These are phyloP conservation scores for Andrena haemorrhoa DNA, from an alignment of 2,888 invertebrate species.

Conservation along the genomic window DNA sequence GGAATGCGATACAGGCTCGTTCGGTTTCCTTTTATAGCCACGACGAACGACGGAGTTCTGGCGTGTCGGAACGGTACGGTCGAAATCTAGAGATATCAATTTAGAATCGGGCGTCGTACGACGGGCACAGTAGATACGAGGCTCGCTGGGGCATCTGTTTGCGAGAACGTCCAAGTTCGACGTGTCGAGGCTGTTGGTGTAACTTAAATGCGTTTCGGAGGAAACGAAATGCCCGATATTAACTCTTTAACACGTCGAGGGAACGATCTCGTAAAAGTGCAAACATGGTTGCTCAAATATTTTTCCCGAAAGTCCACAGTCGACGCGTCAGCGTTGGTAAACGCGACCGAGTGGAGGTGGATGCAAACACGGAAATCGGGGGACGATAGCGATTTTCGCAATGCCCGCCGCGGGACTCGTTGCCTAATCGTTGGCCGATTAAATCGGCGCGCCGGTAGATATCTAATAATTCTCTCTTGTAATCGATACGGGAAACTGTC, in stretches of 20 bases:
- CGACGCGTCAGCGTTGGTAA: neutral
- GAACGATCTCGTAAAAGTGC: constrained; percentile 30
- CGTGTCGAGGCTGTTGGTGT: neutral
- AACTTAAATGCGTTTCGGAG: constrained; percentile 21
- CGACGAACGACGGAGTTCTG: constrained; percentile 7
- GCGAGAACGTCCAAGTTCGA: neutral
- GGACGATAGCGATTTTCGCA: neutral
- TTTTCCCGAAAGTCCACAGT: constrained; percentile 40
- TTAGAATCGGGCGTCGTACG: neutral
- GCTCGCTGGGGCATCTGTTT: neutral
- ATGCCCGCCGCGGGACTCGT: neutral
- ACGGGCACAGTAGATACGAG: neutral
- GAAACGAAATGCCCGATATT: constrained; percentile 49
- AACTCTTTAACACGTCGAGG: constrained; percentile 43
- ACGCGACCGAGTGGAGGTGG: neutral
- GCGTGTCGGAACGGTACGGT: neutral
- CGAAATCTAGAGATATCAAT: neutral
- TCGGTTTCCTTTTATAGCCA: constrained; percentile 17
- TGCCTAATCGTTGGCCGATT: neutral
- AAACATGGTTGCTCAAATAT: constrained; percentile 39
- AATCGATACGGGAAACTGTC: neutral
- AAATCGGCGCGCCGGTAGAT: neutral
- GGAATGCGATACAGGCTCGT: constrained; percentile 19
- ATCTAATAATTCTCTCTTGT: neutral
- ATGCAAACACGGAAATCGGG: neutral